A percentile compares a stretch with the other conserved stretches of the same genome.
These are phyloP conservation scores for Oreohelix idahoensis DNA, from an alignment of 1,140 invertebrate genomes.

Conservation along the genomic window DNA sequence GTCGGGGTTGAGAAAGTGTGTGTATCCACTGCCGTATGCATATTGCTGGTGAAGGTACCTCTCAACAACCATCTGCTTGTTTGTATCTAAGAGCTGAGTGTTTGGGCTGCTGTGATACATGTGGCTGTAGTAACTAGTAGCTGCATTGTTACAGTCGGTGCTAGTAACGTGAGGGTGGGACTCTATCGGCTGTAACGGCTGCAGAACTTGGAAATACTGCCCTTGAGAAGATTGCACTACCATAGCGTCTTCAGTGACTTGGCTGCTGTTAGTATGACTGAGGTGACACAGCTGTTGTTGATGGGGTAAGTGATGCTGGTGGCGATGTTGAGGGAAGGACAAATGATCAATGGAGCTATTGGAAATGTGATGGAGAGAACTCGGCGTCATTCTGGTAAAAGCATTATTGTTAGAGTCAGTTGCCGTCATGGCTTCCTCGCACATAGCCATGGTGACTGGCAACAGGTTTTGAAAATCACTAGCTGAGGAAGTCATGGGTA, in stretches of 20 bases:
- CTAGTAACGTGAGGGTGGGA: neutral
- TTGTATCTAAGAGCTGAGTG: constrained; percentile 7
- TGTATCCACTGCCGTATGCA: constrained; percentile 43
- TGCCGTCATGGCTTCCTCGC: neutral
- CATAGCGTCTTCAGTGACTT: neutral
- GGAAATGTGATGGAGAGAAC: neutral
- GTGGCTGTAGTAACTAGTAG: constrained; percentile 10
- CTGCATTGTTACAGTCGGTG: constrained; percentile 1
- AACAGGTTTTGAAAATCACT: neutral
- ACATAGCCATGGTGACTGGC: constrained; percentile 26
- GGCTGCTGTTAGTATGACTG: neutral
- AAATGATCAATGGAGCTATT: neutral
- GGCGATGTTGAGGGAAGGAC: neutral
- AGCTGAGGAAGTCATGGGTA: constrained; percentile 8
- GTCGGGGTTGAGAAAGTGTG: constrained; percentile 28
- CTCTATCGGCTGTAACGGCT: constrained; percentile 40
- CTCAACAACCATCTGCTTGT: constrained; percentile 46
- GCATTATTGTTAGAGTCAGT: neutral
- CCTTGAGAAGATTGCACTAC: constrained; percentile 35
- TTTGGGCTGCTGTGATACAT: neutral
- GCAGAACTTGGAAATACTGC: constrained; percentile 48
- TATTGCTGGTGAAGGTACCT: constrained; percentile 57
- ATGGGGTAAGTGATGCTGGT: neutral
- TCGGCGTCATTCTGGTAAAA: neutral
- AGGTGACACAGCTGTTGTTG: constrained; percentile 1